Percentiles rank a stretch among this genome's conserved stretches.
Conservation (phyloP, 2,113 vertebrate genomes). For the Macrotis lagotis region DNA sequence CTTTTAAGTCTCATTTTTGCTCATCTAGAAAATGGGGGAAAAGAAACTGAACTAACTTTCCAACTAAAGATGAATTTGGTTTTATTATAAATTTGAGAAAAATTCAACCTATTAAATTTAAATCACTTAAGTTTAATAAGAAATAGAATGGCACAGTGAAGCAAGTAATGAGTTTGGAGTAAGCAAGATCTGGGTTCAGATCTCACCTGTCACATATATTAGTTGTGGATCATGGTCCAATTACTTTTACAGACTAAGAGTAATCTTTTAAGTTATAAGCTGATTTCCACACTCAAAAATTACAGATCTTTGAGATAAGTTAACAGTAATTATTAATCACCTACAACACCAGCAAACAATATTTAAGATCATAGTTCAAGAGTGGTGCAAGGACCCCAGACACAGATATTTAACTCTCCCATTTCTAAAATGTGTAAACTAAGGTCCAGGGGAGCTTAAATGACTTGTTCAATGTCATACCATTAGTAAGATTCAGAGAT, state of each 20-base stretch:
- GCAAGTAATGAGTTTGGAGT: background rate
- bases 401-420: background rate
- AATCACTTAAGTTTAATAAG: constrained; percentile 42
- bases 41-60: background rate
- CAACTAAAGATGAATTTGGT: background rate
- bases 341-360: background rate
- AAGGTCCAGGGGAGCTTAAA: background rate
- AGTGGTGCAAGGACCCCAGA: background rate
- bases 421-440: background rate
- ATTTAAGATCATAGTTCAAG: background rate
- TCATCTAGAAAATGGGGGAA: background rate
- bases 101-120: constrained; percentile 18
- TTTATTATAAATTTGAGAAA: background rate
- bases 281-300: background rate
- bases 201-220: background rate
- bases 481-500: background rate
- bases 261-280: background rate
- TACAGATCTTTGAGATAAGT: background rate
- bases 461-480: background rate
- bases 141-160: background rate
- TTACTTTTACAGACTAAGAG: background rate
- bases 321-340: constrained; percentile 17
- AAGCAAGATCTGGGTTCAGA: background rate
- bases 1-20: background rate
- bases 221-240: background rate